Evolutionary conservation across 2,113 vertebrate species (phyloP).

Genomic region (Dasyprocta punctata): DNA sequence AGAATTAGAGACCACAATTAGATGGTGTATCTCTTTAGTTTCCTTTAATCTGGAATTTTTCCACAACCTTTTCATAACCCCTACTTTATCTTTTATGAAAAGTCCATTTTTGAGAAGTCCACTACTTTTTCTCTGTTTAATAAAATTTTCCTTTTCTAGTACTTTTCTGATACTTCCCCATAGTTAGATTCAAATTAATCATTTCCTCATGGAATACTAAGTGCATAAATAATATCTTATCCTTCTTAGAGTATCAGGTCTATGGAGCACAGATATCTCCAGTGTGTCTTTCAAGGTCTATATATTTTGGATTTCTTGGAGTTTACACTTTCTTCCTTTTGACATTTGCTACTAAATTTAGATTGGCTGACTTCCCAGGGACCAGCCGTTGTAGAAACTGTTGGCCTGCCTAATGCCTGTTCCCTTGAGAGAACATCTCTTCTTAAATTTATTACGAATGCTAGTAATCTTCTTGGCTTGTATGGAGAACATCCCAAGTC

Average conservation of each 20-base stretch:
- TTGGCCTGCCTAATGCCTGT: neutral
- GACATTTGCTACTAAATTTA: neutral
- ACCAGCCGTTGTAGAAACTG: neutral
- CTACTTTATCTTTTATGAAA: conserved; percentile 18
- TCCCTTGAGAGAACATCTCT: neutral
- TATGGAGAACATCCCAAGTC: neutral
- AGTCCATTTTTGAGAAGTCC: neutral
- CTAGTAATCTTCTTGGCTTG: neutral
- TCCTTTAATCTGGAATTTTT: neutral
- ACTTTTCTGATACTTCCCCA: neutral
- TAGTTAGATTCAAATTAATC: neutral
- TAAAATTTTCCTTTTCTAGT: neutral
- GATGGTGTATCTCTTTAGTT: neutral
- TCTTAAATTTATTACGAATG: neutral
- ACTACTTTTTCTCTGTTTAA: neutral
- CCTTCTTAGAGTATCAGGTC: neutral
- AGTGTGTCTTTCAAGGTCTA: neutral
- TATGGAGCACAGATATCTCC: neutral
- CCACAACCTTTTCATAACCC: neutral
- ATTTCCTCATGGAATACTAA: fast-evolving
- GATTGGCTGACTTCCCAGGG: too few relatives aligned
- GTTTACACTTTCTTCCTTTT: neutral
- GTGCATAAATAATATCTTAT: fast-evolving
- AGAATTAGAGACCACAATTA: neutral
- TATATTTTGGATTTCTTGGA: neutral